phyloP scores from a whole-genome alignment of 2,888 invertebrate species.

The Chrysolina oricalcia region DNA sequence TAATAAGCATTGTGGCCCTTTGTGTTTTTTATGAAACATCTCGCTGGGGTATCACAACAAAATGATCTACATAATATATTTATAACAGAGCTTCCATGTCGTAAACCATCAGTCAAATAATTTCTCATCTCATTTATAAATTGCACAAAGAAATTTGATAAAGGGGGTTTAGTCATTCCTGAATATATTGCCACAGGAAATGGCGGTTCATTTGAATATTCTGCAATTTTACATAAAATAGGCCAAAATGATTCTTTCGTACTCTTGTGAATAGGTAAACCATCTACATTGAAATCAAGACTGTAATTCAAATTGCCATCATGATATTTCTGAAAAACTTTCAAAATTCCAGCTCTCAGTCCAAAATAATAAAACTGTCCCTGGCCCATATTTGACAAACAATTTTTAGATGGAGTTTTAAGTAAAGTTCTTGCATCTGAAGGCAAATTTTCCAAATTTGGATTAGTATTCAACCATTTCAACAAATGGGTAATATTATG shows the following conservation, averaged over 20 bases:
- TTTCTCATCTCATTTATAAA: slow-evolving; percentile 8
- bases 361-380: slow-evolving; percentile 36
- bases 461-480: slow-evolving; percentile 34
- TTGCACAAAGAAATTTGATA: slow-evolving; percentile 43
- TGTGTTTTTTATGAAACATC: slow-evolving; percentile 45
- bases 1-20: slow-evolving; percentile 53
- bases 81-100: neutral
- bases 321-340: slow-evolving; percentile 24
- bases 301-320: slow-evolving; percentile 33
- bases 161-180: slow-evolving; percentile 44
- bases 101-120: slow-evolving; percentile 16
- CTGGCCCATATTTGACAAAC: slow-evolving; percentile 12
- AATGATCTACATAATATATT: slow-evolving; percentile 29
- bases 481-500: slow-evolving; percentile 42
- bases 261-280: neutral
- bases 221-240: slow-evolving; percentile 41
- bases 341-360: slow-evolving; percentile 14
- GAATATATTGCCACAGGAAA: slow-evolving; percentile 46
- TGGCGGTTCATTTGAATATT: slow-evolving; percentile 35
- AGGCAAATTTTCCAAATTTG: slow-evolving; percentile 22
- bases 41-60: slow-evolving; percentile 51
- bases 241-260: slow-evolving; percentile 49
- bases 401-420: slow-evolving; percentile 20
- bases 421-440: slow-evolving; percentile 24
- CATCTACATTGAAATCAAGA: slow-evolving; percentile 22